Evolutionary conservation across 2,113 vertebrate species (phyloP), one percentile per base, ranked within the genome.

Genomic region (Pardalotus punctatus): DNA sequence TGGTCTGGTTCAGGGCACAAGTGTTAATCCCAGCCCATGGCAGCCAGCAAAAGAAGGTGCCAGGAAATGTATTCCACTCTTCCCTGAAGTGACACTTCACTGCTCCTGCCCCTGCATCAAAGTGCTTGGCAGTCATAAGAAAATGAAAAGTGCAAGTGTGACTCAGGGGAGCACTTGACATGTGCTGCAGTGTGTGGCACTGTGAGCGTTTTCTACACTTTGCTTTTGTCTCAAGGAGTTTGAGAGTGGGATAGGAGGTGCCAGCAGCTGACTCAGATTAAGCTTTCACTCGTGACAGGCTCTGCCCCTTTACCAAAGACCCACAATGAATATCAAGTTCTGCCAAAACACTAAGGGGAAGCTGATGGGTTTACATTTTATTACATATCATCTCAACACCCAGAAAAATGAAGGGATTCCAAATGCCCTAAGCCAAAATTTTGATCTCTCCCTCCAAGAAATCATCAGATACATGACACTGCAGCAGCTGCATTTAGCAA

Each of bases 31-130:
- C 12, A 11, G 48, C 10, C n/a, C 45, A 25, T 0, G 1, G 47
- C 15, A 86, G 35, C 22, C 58, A 69, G 82, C 31, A 70, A 38
- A 42, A 40, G n/a, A 21, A 43, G 31, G 0, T 40, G 88, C 9
- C 51, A 54, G 38, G 29, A 73, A 23, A 51, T 25, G 12, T 0
- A 0, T 45, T 51, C 54, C 56, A 7, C 33, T 61, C 36, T 35
- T 58, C 53, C 77, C 61, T 81, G 5, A 48, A 92, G 38, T 13
- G 51, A 90, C 5, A 12, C n/a, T 76, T 81, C 1, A 1, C 43
- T 11, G 31, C 57, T 79, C 36, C 33, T 73, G 43, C 54, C 1
- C 9, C 43, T 25, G 71, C 36, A 64, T 80, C 48, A 16, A 79
- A 76, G 66, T 21, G 53, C 31, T 33, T 66, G 29, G 40, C 58